Conservation (phyloP, 37 sponge, comb jelly and placozoan genomes). For the Chondrilla cf. caribensis region DNA sequence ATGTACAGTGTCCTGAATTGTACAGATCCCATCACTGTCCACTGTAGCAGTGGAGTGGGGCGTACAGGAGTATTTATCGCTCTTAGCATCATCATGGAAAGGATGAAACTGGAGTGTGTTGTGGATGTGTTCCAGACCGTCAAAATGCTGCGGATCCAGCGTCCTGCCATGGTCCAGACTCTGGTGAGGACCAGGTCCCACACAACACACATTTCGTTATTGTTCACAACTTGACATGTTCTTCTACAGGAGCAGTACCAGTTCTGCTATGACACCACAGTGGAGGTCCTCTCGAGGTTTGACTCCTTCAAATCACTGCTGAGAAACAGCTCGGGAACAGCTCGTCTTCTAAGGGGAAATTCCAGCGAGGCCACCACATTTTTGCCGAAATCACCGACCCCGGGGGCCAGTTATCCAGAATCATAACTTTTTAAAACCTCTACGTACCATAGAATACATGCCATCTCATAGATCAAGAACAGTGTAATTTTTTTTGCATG, state of each 20-base stretch:
- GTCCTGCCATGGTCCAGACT: slow-evolving; percentile 96
- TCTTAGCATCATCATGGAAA: slow-evolving; percentile 75
- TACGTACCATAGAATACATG: too few species aligned
- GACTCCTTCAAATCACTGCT: slow-evolving; percentile 15
- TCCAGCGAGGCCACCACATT: neutral
- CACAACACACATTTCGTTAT: neutral
- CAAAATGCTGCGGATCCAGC: slow-evolving; percentile 84
- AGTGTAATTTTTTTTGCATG: too few species aligned
- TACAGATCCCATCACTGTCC: slow-evolving; percentile 61
- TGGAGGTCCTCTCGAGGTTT: slow-evolving; percentile 43
- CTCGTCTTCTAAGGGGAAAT: neutral
- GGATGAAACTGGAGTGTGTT: slow-evolving; percentile 71
- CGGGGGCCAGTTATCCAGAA: slow-evolving; percentile 17
- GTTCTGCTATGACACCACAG: slow-evolving; percentile 67
- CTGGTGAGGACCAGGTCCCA: slow-evolving; percentile 53
- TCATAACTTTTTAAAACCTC: too few species aligned
- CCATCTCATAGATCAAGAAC: too few species aligned
- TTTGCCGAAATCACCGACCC: neutral
- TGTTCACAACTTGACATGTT: neutral
- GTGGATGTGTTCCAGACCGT: slow-evolving; percentile 94
- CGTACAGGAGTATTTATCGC: slow-evolving; percentile 89
- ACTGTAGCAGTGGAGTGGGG: slow-evolving; percentile 94
- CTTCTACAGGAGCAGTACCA: slow-evolving; percentile 71
- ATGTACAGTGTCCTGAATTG: slow-evolving; percentile 53
- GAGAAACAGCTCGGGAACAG: neutral